Base-by-base conservation (phyloP, 2,113 vertebrate species). In the Sakesphorus luctuosus region DNA sequence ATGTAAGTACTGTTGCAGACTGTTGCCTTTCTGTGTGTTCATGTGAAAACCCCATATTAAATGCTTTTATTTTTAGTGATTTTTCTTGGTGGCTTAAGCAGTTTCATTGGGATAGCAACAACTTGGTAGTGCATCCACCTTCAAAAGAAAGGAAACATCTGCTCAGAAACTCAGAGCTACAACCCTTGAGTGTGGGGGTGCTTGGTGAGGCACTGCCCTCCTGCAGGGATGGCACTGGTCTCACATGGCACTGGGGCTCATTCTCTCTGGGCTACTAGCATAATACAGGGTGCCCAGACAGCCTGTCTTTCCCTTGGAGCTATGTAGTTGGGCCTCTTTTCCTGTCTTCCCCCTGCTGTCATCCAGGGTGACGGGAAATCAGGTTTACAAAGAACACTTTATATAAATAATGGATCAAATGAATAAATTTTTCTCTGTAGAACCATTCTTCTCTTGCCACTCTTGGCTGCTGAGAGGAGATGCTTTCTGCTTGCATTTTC, bases 351-450 rank as follows among this genome's bases (percentile, higher is more conserved):
- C 46, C 94, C 93, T 74, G 83, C 96, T 97, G 93, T 97, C 94
- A 97, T 74, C 72, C 72, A 75, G 84, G 76, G 80, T 87, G 95
- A 95, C 78, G 93, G 80, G 91, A 94, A 97, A 87, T 89, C 80
- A 84, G 86, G 66, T 96, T 95, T 96, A 97, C 96, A 97, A 97
- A 97, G 96, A 94, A 74, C 86, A 89, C 86, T 97, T 95, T 96
- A 84, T 97, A 97, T 97, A 96, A 97, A 97, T 97, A 97, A 97
- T 97, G 95, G 95, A 97, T 97, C 95, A 97, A 96, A 97, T 83
- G 95, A 95, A 96, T 97, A 93, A 63, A 85, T 95, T 94, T 96
- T 81, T 93, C 89, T 96, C 93, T 85, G 82, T 88, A 91, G 78
- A 90, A 52, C 94, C 75, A 87, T 97, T 94, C 89, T 95, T 96